Evolutionary conservation across 2,113 vertebrate genomes (phyloP).

Genomic region (Oostethus manadensis): DNA sequence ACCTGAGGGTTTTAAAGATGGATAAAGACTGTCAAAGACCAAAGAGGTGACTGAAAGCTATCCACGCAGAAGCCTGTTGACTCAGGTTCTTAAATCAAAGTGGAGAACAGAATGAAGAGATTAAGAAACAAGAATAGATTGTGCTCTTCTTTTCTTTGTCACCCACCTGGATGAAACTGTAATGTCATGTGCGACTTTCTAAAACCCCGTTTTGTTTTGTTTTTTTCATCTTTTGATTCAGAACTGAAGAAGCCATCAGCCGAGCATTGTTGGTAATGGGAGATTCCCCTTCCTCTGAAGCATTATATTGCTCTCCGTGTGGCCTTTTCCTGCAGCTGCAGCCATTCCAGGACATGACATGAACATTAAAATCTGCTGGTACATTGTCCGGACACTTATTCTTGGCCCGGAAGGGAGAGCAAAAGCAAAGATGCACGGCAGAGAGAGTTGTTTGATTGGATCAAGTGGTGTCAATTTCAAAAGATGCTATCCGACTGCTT

Average conservation of each 20-base stretch:
- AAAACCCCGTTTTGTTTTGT: slow-evolving; percentile 43
- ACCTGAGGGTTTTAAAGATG: slow-evolving; percentile 48
- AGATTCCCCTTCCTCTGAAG: slow-evolving; percentile 47
- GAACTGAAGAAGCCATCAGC: slow-evolving; percentile 33
- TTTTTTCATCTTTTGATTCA: slow-evolving; percentile 34
- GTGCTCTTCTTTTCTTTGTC: slow-evolving; percentile 46
- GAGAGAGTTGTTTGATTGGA: background rate
- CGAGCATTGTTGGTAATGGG: slow-evolving; percentile 44
- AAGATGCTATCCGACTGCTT: slow-evolving; percentile 14
- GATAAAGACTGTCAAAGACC: slow-evolving; percentile 46
- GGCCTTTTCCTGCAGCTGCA: slow-evolving; percentile 35
- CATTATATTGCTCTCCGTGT: slow-evolving; percentile 23
- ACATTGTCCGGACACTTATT: slow-evolving; percentile 6
- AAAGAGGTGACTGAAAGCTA: slow-evolving; percentile 46
- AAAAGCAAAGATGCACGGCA: background rate
- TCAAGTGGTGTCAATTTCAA: slow-evolving; percentile 13
- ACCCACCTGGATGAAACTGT: slow-evolving; percentile 66
- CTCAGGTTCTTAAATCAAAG: slow-evolving; percentile 72
- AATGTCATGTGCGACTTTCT: slow-evolving; percentile 26
- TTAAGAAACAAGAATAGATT: slow-evolving; percentile 52
- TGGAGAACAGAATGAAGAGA: slow-evolving; percentile 59
- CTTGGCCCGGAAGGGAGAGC: background rate
- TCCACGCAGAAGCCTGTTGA: slow-evolving; percentile 51
- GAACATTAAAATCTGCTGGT: slow-evolving; percentile 19
- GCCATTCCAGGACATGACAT: slow-evolving; percentile 37